Evolutionary conservation across 2,797 vertebrate genomes (phyloP).

Genomic region (Spondyliosoma cantharus): DNA sequence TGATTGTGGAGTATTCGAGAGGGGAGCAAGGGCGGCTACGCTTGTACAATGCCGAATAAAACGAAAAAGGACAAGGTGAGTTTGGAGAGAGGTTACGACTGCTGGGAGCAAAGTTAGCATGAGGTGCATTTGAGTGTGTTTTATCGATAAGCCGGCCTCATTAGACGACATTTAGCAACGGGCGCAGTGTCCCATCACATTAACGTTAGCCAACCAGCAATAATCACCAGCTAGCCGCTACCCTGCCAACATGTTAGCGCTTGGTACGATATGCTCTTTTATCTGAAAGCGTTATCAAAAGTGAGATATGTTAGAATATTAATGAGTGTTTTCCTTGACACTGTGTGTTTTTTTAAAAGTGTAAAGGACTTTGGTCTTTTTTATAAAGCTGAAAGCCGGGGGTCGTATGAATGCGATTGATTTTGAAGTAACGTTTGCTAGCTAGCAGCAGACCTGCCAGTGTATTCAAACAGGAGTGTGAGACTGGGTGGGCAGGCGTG

Average conservation of each 20-base stretch:
- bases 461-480: slow-evolving; percentile 48
- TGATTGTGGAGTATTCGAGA: slow-evolving; percentile 71
- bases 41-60: slow-evolving; percentile 87
- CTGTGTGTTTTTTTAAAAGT: background rate
- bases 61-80: slow-evolving; percentile 88
- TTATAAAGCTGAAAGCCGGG: slow-evolving; percentile 12
- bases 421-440: slow-evolving; percentile 44
- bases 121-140: background rate
- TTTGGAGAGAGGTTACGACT: background rate
- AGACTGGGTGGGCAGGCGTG: slow-evolving; percentile 50
- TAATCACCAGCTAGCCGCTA: slow-evolving; percentile 61
- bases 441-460: slow-evolving; percentile 51
- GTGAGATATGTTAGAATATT: background rate
- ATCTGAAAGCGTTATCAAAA: background rate
- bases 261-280: background rate
- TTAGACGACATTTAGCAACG: slow-evolving; percentile 14
- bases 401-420: slow-evolving; percentile 25
- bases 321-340: background rate
- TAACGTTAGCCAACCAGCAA: slow-evolving; percentile 58
- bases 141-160: background rate
- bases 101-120: background rate
- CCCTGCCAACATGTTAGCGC: slow-evolving; percentile 47
- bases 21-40: slow-evolving; percentile 77
- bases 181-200: slow-evolving; percentile 61
- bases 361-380: background rate